Conservation (phyloP, 2,888 invertebrate species). For the Napeogenes sylphis region DNA sequence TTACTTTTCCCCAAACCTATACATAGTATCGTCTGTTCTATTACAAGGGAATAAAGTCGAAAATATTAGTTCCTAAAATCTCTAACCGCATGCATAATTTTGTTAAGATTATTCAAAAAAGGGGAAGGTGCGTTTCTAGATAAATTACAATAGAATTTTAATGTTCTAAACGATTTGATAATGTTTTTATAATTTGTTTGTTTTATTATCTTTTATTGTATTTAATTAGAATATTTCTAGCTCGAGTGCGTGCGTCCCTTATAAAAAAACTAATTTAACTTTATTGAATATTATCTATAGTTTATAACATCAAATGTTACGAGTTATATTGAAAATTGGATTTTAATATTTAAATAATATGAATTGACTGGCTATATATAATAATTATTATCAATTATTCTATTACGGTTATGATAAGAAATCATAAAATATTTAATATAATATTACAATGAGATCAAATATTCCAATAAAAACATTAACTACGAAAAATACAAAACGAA, state of each 20-base stretch:
- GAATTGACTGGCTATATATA: too few relatives aligned
- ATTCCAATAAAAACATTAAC: too few relatives aligned
- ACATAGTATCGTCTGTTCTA: constrained; percentile 36
- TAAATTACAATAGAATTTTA: constrained; percentile 70
- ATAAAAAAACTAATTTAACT: constrained; percentile 7
- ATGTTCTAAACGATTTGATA: constrained; percentile 60
- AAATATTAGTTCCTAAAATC: constrained; percentile 8
- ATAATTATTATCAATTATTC: too few relatives aligned
- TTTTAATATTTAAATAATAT: too few relatives aligned
- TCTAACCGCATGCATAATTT: constrained; percentile 22
- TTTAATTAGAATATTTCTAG: constrained; percentile 62
- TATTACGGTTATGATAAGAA: too few relatives aligned
- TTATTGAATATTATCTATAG: background rate
- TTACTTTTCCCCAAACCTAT: constrained; percentile 16
- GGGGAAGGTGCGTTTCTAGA: constrained; percentile 65
- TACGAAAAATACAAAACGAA: too few relatives aligned
- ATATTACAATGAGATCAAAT: too few relatives aligned
- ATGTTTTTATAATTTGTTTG: constrained; percentile 74
- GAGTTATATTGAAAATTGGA: too few relatives aligned
- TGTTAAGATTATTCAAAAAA: constrained; percentile 45
- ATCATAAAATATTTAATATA: too few relatives aligned
- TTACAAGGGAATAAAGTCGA: constrained; percentile 24
- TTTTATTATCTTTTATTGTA: constrained; percentile 68
- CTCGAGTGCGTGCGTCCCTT: constrained; percentile 34
- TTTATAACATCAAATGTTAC: background rate